phyloP scores from a whole-genome alignment of 2,797 vertebrate genomes.

The Zalophus californianus region DNA sequence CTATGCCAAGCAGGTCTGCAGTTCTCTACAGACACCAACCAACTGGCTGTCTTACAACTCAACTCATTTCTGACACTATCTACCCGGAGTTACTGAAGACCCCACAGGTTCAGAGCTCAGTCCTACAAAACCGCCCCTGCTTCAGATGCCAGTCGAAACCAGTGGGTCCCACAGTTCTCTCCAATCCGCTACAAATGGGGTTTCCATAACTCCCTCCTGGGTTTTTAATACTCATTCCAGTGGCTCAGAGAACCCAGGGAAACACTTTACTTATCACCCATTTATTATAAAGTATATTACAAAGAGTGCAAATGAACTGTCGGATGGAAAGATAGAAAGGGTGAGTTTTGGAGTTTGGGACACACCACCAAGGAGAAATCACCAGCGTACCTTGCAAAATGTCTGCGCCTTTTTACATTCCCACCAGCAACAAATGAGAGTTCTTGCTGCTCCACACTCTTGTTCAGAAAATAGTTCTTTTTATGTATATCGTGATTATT shows the following conservation, averaged over 20 bases:
- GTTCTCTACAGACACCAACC: neutral
- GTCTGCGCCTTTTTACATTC: neutral
- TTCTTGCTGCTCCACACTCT: neutral
- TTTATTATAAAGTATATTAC: neutral
- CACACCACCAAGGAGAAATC: neutral
- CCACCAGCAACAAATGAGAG: neutral
- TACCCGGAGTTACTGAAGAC: neutral
- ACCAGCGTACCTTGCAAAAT: neutral
- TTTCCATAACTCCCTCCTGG: neutral
- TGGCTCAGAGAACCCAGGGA: neutral
- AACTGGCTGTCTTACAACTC: too few species aligned
- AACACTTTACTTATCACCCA: neutral
- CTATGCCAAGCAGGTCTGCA: neutral
- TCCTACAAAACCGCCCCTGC: neutral
- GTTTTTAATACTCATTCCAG: neutral
- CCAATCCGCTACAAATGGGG: neutral
- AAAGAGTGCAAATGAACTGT: neutral
- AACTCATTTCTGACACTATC: too few species aligned
- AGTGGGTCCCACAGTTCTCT: neutral
- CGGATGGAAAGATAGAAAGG: neutral
- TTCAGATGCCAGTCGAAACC: neutral
- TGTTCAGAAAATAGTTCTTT: neutral
- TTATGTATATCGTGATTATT: neutral
- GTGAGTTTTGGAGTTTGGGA: too few species aligned
- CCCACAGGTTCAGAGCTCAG: neutral